Conservation (phyloP, 2,888 invertebrate species). For the Tetragonisca angustula region DNA sequence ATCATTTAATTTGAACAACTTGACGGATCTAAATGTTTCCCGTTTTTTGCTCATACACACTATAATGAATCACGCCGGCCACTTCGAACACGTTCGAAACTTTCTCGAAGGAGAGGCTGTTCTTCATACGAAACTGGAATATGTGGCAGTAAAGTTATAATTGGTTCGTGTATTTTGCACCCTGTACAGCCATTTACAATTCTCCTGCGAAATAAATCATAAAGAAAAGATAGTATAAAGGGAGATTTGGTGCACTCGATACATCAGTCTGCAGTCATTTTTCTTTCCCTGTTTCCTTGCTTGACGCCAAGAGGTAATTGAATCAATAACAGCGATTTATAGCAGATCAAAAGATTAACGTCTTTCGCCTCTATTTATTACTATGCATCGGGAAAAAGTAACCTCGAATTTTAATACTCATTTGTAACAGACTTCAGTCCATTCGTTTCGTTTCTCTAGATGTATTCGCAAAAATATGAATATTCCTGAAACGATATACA, state of each 20-base stretch:
- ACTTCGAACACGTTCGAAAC: slow-evolving; percentile 15
- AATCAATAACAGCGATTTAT: slow-evolving; percentile 66
- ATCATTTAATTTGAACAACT: slow-evolving; percentile 27
- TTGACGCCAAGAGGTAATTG: slow-evolving; percentile 53
- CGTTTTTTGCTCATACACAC: not conserved
- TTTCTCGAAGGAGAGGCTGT: slow-evolving; percentile 40
- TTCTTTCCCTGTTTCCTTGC: not conserved
- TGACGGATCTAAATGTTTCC: not conserved
- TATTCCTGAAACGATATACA: no score
- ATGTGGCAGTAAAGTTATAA: slow-evolving; percentile 34
- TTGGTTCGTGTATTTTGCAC: slow-evolving; percentile 14
- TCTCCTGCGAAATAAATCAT: slow-evolving; percentile 55
- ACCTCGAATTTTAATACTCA: slow-evolving; percentile 13
- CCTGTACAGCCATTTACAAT: slow-evolving; percentile 5
- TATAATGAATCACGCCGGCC: slow-evolving; percentile 24
- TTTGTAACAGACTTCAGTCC: no score
- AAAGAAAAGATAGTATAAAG: slow-evolving; percentile 30
- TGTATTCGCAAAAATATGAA: no score
- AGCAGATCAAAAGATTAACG: slow-evolving; percentile 54
- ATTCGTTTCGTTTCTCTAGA: not conserved
- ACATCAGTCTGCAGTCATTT: slow-evolving; percentile 47
- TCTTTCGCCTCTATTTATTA: slow-evolving; percentile 53
- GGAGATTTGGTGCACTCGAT: slow-evolving; percentile 32
- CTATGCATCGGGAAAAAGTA: slow-evolving; percentile 26
- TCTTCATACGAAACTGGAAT: slow-evolving; percentile 54